Base-by-base conservation (phyloP, 2,797 vertebrate genomes). In the Sus cebifrons region DNA sequence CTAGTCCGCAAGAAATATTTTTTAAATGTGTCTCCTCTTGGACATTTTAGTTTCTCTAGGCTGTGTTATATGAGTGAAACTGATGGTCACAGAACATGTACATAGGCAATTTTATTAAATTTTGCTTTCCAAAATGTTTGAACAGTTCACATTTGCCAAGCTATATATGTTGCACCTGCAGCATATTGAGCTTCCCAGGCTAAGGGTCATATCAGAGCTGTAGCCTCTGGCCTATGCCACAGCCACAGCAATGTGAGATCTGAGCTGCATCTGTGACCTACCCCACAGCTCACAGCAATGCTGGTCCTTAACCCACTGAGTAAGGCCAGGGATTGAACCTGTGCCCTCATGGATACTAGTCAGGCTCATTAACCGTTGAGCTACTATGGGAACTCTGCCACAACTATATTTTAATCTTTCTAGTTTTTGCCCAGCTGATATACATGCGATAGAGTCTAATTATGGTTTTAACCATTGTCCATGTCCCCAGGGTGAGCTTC, bases 51-150 rank as follows among this genome's bases (percentile, higher is more conserved):
- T 67, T 74, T 74, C 44, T 79, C 21, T 75, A 68, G 77, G 64
- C 13, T 71, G 3, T 71, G 23, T 15, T 78, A 14, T 74, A 12
- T 60, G 18, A 68, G 58, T 67, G 23, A 40, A 78, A 62, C 27
- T 52, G 52, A 58, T 64, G 16, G 52, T 56, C 87, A 86, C 17
- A 52, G 71, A 67, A 17, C 54, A 75, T 17, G 0, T 25, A 9
- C 49, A 9, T 17, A 13, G 32, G 20, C 15, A 70, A 27, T 96
- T 67, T 75, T 78, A 60, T 36, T 87, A 58, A 44, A 32, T 71
- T 71, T 90, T 93, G 15, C 12, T n/a, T 78, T 74, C n/a, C 44
- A 49, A 49, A 91, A 85, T 88, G 23, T 29, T 83, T 58, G 82
- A 58, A 23, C 20, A 49, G 62, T 68, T 54, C 64, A 62, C n/a